Evolutionary conservation across 2,113 vertebrate species (phyloP).

Genomic region (Sarotherodon lohbergeri): DNA sequence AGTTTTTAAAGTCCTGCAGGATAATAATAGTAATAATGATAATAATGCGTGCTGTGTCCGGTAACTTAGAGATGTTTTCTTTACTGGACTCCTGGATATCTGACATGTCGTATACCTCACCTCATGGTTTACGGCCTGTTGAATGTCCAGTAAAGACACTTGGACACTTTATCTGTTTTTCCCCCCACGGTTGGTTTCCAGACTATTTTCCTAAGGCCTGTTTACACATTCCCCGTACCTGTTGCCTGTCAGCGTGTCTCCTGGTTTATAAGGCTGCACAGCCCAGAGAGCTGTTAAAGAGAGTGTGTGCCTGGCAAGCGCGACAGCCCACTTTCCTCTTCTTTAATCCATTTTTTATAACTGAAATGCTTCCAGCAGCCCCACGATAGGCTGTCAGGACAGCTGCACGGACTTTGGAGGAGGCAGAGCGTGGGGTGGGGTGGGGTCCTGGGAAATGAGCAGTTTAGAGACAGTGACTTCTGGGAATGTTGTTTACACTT

Average conservation of each 20-base stretch:
- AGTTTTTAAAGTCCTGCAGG: not conserved
- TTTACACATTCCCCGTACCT: slow-evolving; percentile 1
- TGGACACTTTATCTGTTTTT: not conserved
- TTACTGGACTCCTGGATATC: not conserved
- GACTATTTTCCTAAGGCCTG: not conserved
- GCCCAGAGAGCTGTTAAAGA: slow-evolving; percentile 17
- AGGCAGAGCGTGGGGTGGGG: not conserved
- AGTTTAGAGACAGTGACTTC: slow-evolving; percentile 46
- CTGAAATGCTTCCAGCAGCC: slow-evolving; percentile 13
- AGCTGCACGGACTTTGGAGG: not conserved
- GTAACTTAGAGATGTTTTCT: not conserved
- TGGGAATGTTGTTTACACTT: slow-evolving; percentile 45
- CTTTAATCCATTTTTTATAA: slow-evolving; percentile 41
- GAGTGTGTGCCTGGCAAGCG: slow-evolving; percentile 12
- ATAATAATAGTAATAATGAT: not conserved
- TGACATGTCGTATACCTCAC: not conserved
- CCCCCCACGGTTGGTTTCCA: not conserved
- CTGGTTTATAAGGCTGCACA: slow-evolving; percentile 12
- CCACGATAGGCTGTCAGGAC: not conserved
- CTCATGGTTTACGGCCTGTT: not conserved
- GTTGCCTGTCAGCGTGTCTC: slow-evolving; percentile 12
- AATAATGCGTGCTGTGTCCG: not conserved
- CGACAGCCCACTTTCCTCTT: not conserved
- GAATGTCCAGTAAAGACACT: not conserved
- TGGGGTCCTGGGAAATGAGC: slow-evolving; percentile 4